These are phyloP conservation scores for Gobio gobio DNA, from an alignment of 2,113 vertebrate genomes.

Conservation along the genomic window DNA sequence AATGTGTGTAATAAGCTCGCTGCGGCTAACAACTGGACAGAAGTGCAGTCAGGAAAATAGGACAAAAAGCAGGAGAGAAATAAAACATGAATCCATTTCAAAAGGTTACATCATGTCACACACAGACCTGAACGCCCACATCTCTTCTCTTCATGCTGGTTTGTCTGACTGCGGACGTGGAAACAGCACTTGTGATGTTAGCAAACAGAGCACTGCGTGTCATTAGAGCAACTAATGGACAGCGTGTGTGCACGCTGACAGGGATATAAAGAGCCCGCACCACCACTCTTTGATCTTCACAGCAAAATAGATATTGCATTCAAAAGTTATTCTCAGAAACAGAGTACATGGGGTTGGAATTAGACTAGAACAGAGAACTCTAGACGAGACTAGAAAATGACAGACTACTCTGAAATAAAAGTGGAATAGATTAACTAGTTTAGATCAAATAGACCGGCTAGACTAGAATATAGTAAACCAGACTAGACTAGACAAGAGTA, in stretches of 20 bases:
- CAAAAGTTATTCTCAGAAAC: not conserved
- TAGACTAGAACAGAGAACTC: not conserved
- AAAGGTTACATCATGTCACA: slow-evolving; percentile 50
- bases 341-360: not conserved
- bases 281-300: slow-evolving; percentile 12
- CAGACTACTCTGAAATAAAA: not conserved
- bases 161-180: not conserved
- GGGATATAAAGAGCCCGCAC: slow-evolving; percentile 24
- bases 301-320: slow-evolving; percentile 8
- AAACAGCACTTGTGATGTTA: slow-evolving; percentile 28
- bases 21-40: slow-evolving; percentile 13
- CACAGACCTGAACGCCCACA: slow-evolving; percentile 7
- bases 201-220: slow-evolving; percentile 22
- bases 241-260: not conserved
- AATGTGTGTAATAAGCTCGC: not conserved
- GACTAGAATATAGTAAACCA: not conserved
- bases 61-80: not conserved
- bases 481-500: not conserved
- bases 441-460: not conserved
- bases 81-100: slow-evolving; percentile 26
- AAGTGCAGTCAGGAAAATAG: not conserved
- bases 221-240: slow-evolving; percentile 35
- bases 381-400: not conserved
- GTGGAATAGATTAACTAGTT: not conserved
- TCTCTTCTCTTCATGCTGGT: slow-evolving; percentile 12